Base-by-base conservation (phyloP, 2,797 vertebrate genomes). In the Passerculus sandwichensis region DNA sequence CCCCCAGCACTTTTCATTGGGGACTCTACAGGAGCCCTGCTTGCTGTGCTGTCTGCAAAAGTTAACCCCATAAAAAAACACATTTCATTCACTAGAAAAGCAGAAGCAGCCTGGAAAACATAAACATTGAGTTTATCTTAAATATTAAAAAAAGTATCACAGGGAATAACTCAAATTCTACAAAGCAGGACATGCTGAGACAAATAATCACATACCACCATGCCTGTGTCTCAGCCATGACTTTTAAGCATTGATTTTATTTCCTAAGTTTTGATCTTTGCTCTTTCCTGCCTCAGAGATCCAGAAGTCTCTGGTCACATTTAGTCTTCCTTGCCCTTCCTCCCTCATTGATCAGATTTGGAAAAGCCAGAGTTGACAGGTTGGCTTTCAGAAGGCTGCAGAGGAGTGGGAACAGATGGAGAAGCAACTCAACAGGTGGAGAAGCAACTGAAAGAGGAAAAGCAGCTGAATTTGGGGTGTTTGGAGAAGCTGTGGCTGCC, bases 11-110 rank as follows among this genome's bases (percentile, higher is more conserved):
- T 44, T 38, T 9, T 25, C 48, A 9, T 7, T 27, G 26, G 9
- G 30, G 18, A 54, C 26, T 50, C 20, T 30, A 6, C 56, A 56
- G 23, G 47, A 50, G 15, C 48, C 34, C 38, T 16, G 20, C 22
- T 29, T 4, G 29, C 38, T 57, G 25, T 4, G 13, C 32, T 38
- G 27, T 16, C 25, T 47, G 19, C 20, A 8, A 19, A 45, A 91
- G 40, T 38, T n/a, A 69, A 86, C 30, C 8, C 21, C 34, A 11
- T 14, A 18, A 70, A 15, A 15, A 44, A 67, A 30, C 10, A 19
- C 0, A 0, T n/a, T 38, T 36, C 0, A 3, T 54, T 75, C 15
- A 45, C 40, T 36, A 34, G 57, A 91, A n/a, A 34, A 17, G 15
- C 51, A 59, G 36, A 14, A 78, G 26, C 5, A 47, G 38, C 6